Evolutionary conservation across 2,888 invertebrate species (phyloP).

Genomic region (Volucella inanis): DNA sequence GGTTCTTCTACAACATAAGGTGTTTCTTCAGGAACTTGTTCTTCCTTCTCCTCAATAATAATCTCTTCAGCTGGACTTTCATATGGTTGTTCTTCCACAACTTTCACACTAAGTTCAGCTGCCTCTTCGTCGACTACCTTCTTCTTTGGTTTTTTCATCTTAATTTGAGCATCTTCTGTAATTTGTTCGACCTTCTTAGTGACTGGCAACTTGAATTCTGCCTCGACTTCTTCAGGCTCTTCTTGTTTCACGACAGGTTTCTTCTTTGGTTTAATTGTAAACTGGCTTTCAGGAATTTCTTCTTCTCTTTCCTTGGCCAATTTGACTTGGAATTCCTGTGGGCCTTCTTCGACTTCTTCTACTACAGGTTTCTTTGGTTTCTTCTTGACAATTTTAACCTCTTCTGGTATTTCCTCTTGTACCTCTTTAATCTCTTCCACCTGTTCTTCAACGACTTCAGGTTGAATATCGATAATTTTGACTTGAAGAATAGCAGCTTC

Average conservation of each 20-base stretch:
- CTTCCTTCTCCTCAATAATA: slow-evolving; percentile 75
- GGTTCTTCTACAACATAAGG: slow-evolving; percentile 78
- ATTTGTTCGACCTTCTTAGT: slow-evolving; percentile 79
- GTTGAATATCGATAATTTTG: slow-evolving; percentile 77
- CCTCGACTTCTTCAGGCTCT: slow-evolving; percentile 79
- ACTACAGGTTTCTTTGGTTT: slow-evolving; percentile 58
- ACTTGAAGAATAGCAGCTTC: slow-evolving; percentile 77
- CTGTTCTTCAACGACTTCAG: slow-evolving; percentile 76
- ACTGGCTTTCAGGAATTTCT: slow-evolving; percentile 67
- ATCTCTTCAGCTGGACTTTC: slow-evolving; percentile 75
- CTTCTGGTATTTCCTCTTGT: slow-evolving; percentile 54
- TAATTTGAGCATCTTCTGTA: slow-evolving; percentile 78
- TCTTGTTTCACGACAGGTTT: slow-evolving; percentile 56
- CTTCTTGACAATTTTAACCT: slow-evolving; percentile 58
- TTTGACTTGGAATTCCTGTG: slow-evolving; percentile 66
- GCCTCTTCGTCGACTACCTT: slow-evolving; percentile 78
- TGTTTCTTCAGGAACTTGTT: slow-evolving; percentile 35
- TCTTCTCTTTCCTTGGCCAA: slow-evolving; percentile 45
- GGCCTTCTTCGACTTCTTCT: slow-evolving; percentile 75
- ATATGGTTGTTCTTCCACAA: slow-evolving; percentile 78
- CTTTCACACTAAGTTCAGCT: slow-evolving; percentile 79
- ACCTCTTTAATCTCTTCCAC: slow-evolving; percentile 75
- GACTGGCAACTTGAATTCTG: slow-evolving; percentile 77
- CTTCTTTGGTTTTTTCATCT: slow-evolving; percentile 79
- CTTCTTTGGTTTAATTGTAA: slow-evolving; percentile 74